Evolutionary conservation across 2,888 invertebrate genomes (phyloP), one percentile per base, ranked within the genome.

Genomic region (Spilarctia lutea): DNA sequence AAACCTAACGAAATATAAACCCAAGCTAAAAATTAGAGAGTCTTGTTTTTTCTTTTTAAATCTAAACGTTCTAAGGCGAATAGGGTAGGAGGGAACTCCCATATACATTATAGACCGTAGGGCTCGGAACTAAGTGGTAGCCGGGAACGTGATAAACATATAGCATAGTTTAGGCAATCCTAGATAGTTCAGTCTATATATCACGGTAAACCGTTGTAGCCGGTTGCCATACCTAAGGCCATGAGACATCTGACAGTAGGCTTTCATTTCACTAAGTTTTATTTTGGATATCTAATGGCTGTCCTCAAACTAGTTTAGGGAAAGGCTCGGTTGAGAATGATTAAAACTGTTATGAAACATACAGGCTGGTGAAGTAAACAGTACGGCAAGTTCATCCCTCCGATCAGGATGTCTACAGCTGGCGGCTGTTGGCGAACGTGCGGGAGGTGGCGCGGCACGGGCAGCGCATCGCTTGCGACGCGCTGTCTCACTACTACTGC

Each of bases 381-480:
- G 87, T 42, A 77, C 66, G n/a, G 94, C 93, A 20, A 89, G 90
- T 66, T 82, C 90, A 18, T 88, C 93, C 0, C 89, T 94, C 24
- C 91, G 92, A 16, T 88, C 83, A 74, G 95, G 94, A 0, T 94
- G 94, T 84, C 83, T 86, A 73, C 89, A 85, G 68, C 89, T 95
- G 81, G 95, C 91, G 39, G 88, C 87, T 75, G 94, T 82, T 78
- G 94, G 94, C 0, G 95, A 94, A 87, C 85, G 91, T 60, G 92
- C 93, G 81, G 94, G 95, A 0, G 95, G 95, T 30, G 91, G 91
- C 1, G 94, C 94, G 24, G 94, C 94, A 75, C 90, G 94, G 3
- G 94, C 94, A 1, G 94, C 94, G 2, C 94, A 94, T 78, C 90
- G 95, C 3, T 88, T 95, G 85, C 90, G 93, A 0, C 92, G 95